A percentile compares a stretch with the other conserved stretches of the same genome.
Evolutionary conservation across 2,888 invertebrate genomes (phyloP).

Genomic region (Oxycera nigricornis): DNA sequence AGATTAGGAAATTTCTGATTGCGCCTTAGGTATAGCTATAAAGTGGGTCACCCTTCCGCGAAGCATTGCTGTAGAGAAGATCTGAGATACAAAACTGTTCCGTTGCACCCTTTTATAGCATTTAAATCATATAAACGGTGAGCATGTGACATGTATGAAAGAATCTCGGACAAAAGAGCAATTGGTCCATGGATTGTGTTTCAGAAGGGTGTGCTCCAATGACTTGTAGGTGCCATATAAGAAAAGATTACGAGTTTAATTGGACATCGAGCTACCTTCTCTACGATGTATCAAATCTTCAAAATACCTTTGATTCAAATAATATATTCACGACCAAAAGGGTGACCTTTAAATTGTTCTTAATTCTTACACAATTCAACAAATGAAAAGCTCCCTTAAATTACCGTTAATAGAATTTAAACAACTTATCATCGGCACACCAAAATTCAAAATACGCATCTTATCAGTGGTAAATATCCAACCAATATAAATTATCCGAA

Average conservation of each 20-base stretch:
- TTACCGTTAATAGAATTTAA: background rate
- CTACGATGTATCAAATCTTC: background rate
- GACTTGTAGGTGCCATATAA: background rate
- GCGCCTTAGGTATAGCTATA: background rate
- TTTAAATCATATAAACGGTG: background rate
- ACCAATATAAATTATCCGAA: constrained; percentile 42
- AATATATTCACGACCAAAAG: too few species aligned
- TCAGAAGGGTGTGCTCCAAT: constrained; percentile 41
- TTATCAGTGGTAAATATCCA: constrained; percentile 36
- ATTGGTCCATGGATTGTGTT: constrained; percentile 46
- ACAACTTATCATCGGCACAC: constrained; percentile 9
- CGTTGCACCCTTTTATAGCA: background rate
- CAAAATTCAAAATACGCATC: background rate
- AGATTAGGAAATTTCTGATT: constrained; percentile 35
- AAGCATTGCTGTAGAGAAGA: background rate
- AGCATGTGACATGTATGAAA: background rate
- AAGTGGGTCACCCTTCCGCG: background rate
- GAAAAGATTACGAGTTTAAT: too few species aligned
- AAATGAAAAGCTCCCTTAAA: background rate
- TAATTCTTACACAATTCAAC: too few species aligned
- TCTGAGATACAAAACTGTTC: constrained; percentile 12
- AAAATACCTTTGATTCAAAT: background rate
- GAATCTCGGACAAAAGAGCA: constrained; percentile 42
- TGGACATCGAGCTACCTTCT: background rate
- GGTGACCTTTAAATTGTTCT: too few species aligned